Evolutionary conservation across 2,888 invertebrate genomes (phyloP).

Genomic region (Rhamnusium bicolor): DNA sequence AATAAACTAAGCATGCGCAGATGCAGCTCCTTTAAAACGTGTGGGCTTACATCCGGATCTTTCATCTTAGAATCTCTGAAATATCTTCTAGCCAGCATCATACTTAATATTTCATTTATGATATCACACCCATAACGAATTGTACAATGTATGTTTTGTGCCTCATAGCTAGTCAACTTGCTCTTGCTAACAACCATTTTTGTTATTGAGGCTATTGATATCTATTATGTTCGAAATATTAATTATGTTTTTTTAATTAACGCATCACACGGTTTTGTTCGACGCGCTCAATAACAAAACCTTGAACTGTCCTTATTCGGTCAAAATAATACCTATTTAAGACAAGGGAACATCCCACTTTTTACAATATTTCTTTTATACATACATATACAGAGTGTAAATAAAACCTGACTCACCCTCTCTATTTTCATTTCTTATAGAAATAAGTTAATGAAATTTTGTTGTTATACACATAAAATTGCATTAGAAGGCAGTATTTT

Average conservation of each 20-base stretch:
- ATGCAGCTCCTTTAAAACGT: slow-evolving; percentile 42
- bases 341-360: slow-evolving; percentile 7
- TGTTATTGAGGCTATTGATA: slow-evolving; percentile 14
- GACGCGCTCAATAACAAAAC: slow-evolving; percentile 10
- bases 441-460: too few relatives aligned
- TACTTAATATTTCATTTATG: slow-evolving; percentile 26
- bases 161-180: not conserved
- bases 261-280: slow-evolving; percentile 5
- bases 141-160: slow-evolving; percentile 9
- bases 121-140: slow-evolving; percentile 26
- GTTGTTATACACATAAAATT: too few relatives aligned
- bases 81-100: slow-evolving; percentile 18
- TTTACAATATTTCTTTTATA: slow-evolving; percentile 8
- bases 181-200: slow-evolving; percentile 8
- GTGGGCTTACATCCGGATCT: slow-evolving; percentile 53
- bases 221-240: slow-evolving; percentile 29
- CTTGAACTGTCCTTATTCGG: slow-evolving; percentile 31
- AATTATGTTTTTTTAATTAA: slow-evolving; percentile 25
- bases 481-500: too few relatives aligned
- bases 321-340: slow-evolving; percentile 7
- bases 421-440: too few relatives aligned
- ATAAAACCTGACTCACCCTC: too few relatives aligned
- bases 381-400: not conserved
- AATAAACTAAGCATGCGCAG: slow-evolving; percentile 52
- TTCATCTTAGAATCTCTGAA: slow-evolving; percentile 21